A percentile compares a stretch with the other conserved stretches of the same genome.
Evolutionary conservation across 2,888 invertebrate species (phyloP).

Genomic region (Plagodis pulveraria): DNA sequence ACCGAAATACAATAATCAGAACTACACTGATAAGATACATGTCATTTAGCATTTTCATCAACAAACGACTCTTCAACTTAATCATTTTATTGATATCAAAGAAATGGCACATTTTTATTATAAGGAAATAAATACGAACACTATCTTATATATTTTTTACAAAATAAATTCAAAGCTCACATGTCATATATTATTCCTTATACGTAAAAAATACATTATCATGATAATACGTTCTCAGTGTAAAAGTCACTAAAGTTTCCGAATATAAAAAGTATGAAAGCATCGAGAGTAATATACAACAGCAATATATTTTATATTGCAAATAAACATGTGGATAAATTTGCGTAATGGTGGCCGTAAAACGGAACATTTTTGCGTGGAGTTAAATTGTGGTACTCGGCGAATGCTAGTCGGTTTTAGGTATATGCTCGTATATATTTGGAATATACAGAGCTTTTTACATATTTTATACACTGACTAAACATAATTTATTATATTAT

Average conservation of each 20-base stretch:
- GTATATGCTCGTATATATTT: constrained; percentile 7
- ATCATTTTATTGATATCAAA: too few relatives aligned
- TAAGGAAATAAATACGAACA: too few relatives aligned
- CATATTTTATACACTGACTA: constrained; percentile 2
- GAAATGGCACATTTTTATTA: too few relatives aligned
- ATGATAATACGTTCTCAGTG: constrained; percentile 34
- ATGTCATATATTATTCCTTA: too few relatives aligned
- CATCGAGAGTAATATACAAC: constrained; percentile 51
- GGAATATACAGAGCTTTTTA: not conserved
- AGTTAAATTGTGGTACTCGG: constrained; percentile 16
- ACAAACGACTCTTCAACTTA: too few relatives aligned
- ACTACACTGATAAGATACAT: too few relatives aligned
- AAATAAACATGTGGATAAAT: constrained; percentile 84
- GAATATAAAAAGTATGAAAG: constrained; percentile 45
- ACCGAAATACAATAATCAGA: too few relatives aligned
- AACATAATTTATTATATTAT: too few relatives aligned
- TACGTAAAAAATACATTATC: constrained; percentile 34
- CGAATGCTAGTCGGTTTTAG: constrained; percentile 9
- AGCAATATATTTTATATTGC: constrained; percentile 78
- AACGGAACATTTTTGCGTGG: constrained; percentile 51
- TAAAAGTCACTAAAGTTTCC: constrained; percentile 24
- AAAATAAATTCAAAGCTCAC: too few relatives aligned
- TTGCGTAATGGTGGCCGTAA: constrained; percentile 79
- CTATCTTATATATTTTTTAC: too few relatives aligned
- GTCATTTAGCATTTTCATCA: too few relatives aligned